Evolutionary conservation across 1,140 invertebrate genomes (phyloP), one percentile per base, ranked within the genome.

Genomic region (Neodiprion pinetum): DNA sequence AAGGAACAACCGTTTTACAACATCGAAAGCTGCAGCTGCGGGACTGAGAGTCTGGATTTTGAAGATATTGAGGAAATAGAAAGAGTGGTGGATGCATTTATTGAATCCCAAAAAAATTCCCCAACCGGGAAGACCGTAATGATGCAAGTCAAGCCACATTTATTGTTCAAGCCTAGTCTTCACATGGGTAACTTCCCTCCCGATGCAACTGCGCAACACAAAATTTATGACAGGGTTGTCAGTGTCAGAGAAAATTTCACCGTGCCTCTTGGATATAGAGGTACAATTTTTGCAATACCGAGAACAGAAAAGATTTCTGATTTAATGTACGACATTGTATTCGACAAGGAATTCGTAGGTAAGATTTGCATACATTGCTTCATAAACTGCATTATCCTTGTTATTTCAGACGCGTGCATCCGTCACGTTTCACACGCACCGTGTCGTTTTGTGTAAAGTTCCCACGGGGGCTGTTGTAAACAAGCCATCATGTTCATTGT

Each of bases 181-280:
- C 82, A 82, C 61, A 71, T 79, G 0, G 84, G 84, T 66, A 84
- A 80, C 67, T 71, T 85, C 28, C 79, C 90, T 1, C 93, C 95
- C 0, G 96, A 97, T 87, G 87, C 90, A 0, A 88, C 85, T 14
- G 90, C 92, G 0, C 90, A 89, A 5, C 94, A 92, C 83, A 79
- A 89, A 75, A 80, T 99, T 66, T 94, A 95, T 77, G 97, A 99
- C 84, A 90, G 97, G 72, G 93, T 99, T 61, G 91, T 98, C 2
- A 93, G 94, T 79, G 91, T 95, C 0, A 90, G 93, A 50, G 90
- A 92, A 67, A 91, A 92, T 69, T 94, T 93, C 79, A 91, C 92
- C 2, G 95, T 97, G 9, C 96, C 96, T 0, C 86, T 96, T 14
- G 97, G 96, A 7, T 89, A 92, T 1, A 92, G 92, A 79, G 97